phyloP scores from a whole-genome alignment of 2,797 vertebrate genomes.

The Sebastolobus altivelis region DNA sequence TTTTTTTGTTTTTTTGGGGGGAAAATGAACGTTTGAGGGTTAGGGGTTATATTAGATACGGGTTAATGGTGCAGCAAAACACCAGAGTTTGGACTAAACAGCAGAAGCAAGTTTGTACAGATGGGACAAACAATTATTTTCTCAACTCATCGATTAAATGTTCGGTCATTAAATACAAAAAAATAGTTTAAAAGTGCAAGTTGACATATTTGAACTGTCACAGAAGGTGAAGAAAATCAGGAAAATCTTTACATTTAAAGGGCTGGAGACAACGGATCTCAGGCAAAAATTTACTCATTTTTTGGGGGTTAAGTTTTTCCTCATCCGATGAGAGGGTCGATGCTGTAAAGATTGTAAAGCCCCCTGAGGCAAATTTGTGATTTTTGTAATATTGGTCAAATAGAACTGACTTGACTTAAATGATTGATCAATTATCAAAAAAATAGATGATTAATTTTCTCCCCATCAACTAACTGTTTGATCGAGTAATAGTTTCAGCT shows the following conservation, averaged over 20 bases:
- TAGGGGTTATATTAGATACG: background rate
- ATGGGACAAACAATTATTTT: background rate
- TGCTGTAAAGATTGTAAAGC: too few species aligned
- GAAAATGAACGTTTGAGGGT: constrained; percentile 18
- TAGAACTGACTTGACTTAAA: too few species aligned
- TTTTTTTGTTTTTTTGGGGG: background rate
- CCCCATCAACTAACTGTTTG: background rate
- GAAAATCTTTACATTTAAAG: too few species aligned
- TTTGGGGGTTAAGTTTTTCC: too few species aligned
- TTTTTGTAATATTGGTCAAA: too few species aligned
- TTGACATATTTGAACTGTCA: background rate
- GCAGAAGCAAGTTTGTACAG: background rate
- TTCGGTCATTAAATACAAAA: background rate
- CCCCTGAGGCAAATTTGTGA: too few species aligned
- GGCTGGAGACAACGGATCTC: too few species aligned
- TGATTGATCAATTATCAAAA: background rate
- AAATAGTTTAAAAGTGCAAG: background rate
- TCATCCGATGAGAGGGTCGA: too few species aligned
- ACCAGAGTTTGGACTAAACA: background rate
- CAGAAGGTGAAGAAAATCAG: background rate
- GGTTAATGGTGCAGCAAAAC: background rate
- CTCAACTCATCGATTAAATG: background rate
- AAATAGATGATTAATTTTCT: background rate
- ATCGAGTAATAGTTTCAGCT: background rate
- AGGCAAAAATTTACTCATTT: fast-evolving